Evolutionary conservation across 2,113 vertebrate genomes (phyloP).

Genomic region (Sander lucioperca): DNA sequence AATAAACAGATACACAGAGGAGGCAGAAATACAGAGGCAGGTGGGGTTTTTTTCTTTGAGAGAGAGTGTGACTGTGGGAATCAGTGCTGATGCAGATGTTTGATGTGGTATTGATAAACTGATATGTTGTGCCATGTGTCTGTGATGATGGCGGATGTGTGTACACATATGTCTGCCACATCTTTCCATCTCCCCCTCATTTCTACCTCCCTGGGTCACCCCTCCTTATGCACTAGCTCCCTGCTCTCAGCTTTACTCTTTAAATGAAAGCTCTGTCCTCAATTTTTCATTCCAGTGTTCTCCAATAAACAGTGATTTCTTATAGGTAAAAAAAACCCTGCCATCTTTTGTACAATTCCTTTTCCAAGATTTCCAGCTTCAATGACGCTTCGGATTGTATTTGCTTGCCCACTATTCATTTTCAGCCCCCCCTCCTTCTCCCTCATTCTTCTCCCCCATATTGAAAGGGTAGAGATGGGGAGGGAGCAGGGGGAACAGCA

Average conservation of each 20-base stretch:
- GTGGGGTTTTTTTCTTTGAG: slow-evolving; percentile 50
- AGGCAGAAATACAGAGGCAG: slow-evolving; percentile 62
- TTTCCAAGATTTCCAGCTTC: slow-evolving; percentile 65
- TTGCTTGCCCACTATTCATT: slow-evolving; percentile 59
- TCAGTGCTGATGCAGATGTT: slow-evolving; percentile 56
- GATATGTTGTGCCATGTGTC: slow-evolving; percentile 56
- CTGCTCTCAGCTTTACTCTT: slow-evolving; percentile 27
- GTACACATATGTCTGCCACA: slow-evolving; percentile 27
- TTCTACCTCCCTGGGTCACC: slow-evolving; percentile 27
- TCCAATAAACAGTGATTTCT: slow-evolving; percentile 41
- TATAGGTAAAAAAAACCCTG: neutral
- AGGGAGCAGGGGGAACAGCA: slow-evolving; percentile 78
- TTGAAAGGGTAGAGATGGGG: slow-evolving; percentile 69
- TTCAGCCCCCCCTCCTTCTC: slow-evolving; percentile 1
- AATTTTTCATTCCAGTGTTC: neutral
- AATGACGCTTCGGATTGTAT: slow-evolving; percentile 68
- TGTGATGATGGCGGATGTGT: slow-evolving; percentile 56
- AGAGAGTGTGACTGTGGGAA: slow-evolving; percentile 30
- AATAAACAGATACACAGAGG: slow-evolving; percentile 56
- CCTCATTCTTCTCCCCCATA: slow-evolving; percentile 48
- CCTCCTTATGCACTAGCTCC: slow-evolving; percentile 16
- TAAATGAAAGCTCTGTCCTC: slow-evolving; percentile 14
- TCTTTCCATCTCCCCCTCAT: slow-evolving; percentile 28
- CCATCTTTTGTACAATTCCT: slow-evolving; percentile 52
- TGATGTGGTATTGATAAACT: slow-evolving; percentile 62